phyloP scores from a whole-genome alignment of 2,797 vertebrate genomes.

The Notolabrus celidotus region DNA sequence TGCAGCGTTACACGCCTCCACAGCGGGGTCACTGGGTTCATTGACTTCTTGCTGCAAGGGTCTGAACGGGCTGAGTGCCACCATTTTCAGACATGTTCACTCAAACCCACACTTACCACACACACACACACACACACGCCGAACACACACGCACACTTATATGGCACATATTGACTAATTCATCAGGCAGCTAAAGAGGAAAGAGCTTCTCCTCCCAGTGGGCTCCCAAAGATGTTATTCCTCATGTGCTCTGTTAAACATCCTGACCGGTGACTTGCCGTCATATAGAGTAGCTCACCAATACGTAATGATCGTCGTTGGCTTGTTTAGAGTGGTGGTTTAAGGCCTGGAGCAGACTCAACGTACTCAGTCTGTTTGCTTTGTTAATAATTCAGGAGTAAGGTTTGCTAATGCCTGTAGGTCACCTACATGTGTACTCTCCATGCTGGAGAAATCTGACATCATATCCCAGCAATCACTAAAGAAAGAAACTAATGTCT shows the following conservation, averaged over 20 bases:
- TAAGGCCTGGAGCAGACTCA: neutral
- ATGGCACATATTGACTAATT: conserved; percentile 15
- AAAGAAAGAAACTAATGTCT: neutral
- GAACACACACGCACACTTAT: conserved; percentile 1
- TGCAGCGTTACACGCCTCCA: neutral
- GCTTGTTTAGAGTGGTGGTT: neutral
- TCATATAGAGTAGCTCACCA: neutral
- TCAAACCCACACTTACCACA: neutral
- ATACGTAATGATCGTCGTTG: neutral
- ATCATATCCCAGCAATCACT: too few relatives aligned
- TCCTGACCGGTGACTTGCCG: neutral
- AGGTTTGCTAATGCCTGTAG: neutral
- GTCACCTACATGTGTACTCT: neutral
- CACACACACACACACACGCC: too few relatives aligned
- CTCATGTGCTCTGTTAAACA: neutral
- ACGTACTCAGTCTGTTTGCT: neutral
- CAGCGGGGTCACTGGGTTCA: conserved; percentile 28
- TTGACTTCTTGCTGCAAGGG: conserved; percentile 14
- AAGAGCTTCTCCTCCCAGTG: neutral
- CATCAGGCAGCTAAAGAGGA: conserved; percentile 3
- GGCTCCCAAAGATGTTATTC: neutral
- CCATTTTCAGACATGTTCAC: conserved; percentile 20
- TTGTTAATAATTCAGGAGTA: neutral
- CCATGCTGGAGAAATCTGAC: neutral
- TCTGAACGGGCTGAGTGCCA: conserved; percentile 2